A percentile compares a stretch with the other conserved stretches of the same genome.
Conservation (phyloP, 2,113 vertebrate species). For the Erythrolamprus reginae region DNA sequence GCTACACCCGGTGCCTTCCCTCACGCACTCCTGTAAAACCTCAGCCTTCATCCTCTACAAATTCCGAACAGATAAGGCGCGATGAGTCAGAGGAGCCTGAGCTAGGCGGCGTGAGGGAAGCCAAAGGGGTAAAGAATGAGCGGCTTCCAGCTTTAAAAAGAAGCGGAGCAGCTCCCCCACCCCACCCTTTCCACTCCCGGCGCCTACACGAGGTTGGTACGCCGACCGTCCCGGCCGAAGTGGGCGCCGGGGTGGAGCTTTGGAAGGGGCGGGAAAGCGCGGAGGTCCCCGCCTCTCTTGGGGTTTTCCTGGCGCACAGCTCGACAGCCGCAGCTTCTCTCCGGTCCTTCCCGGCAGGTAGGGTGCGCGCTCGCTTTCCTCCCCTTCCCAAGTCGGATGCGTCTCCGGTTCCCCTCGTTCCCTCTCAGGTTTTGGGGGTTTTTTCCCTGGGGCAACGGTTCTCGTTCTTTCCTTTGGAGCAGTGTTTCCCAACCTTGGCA, state of each 20-base stretch:
- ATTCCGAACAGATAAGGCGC: neutral
- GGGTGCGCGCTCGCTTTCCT: neutral
- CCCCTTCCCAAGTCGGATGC: neutral
- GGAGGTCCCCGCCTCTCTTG: neutral
- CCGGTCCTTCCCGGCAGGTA: neutral
- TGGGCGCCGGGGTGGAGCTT: neutral
- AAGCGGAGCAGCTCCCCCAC: neutral
- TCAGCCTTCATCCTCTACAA: neutral
- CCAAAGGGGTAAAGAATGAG: neutral
- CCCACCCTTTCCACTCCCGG: neutral
- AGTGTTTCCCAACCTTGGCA: too few relatives aligned
- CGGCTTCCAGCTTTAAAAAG: neutral
- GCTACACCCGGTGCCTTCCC: neutral
- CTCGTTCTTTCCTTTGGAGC: too few relatives aligned
- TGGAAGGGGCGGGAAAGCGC: neutral
- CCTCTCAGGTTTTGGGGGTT: too few relatives aligned
- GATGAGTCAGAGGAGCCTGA: neutral
- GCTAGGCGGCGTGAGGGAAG: too few relatives aligned
- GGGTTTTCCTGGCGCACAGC: neutral
- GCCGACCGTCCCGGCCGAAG: neutral
- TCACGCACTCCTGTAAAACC: neutral
- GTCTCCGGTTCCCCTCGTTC: neutral
- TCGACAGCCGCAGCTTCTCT: neutral
- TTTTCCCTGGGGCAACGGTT: too few relatives aligned
- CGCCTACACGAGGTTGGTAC: neutral